A percentile compares a stretch with the other conserved stretches of the same genome.
Evolutionary conservation across 1,140 invertebrate genomes (phyloP).

Genomic region (Varroa destructor): DNA sequence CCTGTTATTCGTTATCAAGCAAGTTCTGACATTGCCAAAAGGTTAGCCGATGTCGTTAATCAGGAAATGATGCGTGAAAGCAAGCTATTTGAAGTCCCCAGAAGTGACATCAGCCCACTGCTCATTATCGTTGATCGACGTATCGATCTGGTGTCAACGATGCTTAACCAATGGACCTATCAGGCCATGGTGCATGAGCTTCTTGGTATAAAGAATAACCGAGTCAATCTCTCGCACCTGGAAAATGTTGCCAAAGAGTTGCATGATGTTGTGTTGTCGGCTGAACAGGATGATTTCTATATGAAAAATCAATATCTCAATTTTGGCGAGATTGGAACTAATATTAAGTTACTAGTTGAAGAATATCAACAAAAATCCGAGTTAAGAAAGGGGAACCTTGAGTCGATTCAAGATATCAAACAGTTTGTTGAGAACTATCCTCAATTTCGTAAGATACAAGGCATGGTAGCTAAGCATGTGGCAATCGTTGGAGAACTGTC

Average conservation of each 20-base stretch:
- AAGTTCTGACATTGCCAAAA: constrained; percentile 67
- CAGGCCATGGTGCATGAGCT: constrained; percentile 99
- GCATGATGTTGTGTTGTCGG: constrained; percentile 78
- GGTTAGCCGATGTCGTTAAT: constrained; percentile 67
- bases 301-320: constrained; percentile 87
- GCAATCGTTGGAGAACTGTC: constrained; percentile 89
- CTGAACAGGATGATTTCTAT: constrained; percentile 96
- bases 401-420: constrained; percentile 97
- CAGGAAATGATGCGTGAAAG: constrained; percentile 75
- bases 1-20: constrained; percentile 81
- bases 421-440: constrained; percentile 96
- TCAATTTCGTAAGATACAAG: constrained; percentile 97
- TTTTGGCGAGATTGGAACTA: constrained; percentile 95
- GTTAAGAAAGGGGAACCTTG: constrained; percentile 89
- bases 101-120: constrained; percentile 55
- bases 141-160: constrained; percentile 85
- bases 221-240: constrained; percentile 71
- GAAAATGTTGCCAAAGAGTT: constrained; percentile 62
- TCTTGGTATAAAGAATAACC: constrained; percentile 82
- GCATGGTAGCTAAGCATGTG: constrained; percentile 92
- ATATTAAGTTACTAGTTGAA: constrained; percentile 91
- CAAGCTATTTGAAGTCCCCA: constrained; percentile 65
- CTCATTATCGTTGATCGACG: constrained; percentile 75
- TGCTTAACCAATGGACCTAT: constrained; percentile 99
- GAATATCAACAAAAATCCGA: constrained; percentile 92